Conservation (phyloP, 2,113 vertebrate species). For the Vulpes vulpes region DNA sequence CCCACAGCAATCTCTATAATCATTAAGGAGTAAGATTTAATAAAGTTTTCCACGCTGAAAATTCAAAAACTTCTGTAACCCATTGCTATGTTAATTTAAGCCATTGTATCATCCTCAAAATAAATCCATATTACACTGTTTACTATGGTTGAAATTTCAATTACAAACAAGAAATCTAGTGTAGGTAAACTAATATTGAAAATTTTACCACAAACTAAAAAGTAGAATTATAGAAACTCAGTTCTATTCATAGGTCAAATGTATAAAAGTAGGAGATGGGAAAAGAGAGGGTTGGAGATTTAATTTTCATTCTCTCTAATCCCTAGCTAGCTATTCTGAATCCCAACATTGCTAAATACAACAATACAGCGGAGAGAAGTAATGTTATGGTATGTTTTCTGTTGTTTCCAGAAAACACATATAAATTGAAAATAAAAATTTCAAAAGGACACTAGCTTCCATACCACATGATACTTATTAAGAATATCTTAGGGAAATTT, state of each 20-base stretch:
- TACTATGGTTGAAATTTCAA: not conserved
- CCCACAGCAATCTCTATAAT: not conserved
- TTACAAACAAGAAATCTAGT: slow-evolving; percentile 17
- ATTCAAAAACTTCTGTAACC: slow-evolving; percentile 1
- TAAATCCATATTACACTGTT: not conserved
- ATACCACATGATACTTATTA: not conserved
- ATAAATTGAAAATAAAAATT: slow-evolving; percentile 25
- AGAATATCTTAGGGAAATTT: not conserved
- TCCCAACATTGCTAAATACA: not conserved
- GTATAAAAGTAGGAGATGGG: not conserved
- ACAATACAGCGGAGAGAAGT: not conserved
- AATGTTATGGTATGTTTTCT: not conserved
- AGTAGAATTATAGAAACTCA: not conserved
- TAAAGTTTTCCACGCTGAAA: not conserved
- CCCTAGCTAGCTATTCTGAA: not conserved
- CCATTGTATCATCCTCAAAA: not conserved
- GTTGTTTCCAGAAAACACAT: not conserved
- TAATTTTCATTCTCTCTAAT: slow-evolving; percentile 53
- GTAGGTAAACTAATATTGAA: slow-evolving; percentile 1
- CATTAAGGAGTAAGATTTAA: not conserved
- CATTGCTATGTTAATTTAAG: not conserved
- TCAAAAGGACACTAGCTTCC: not conserved
- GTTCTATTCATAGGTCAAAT: not conserved
- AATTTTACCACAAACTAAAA: not conserved
- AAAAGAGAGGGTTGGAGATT: not conserved